Conservation (phyloP, 1,140 invertebrate genomes). For the Agrypnia vestita region DNA sequence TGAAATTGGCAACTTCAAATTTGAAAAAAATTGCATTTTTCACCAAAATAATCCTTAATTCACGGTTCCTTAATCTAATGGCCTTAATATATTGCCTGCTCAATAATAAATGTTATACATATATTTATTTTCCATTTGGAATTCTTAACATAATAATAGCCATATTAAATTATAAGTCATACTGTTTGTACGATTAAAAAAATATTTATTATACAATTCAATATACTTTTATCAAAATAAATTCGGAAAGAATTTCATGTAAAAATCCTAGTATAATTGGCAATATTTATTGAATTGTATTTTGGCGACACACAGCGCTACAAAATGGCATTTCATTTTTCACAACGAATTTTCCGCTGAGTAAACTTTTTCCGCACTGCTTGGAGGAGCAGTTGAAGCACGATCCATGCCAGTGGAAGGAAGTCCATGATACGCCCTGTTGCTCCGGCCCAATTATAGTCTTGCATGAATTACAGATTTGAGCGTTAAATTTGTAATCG, state of each 20-base stretch:
- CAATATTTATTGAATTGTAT: conserved; percentile 49
- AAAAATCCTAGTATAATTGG: neutral
- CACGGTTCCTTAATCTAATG: too few species aligned
- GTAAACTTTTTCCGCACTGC: conserved; percentile 81
- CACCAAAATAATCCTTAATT: too few species aligned
- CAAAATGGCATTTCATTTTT: conserved; percentile 82
- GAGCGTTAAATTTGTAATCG: conserved; percentile 84
- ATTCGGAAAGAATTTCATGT: conserved; percentile 10
- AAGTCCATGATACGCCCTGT: conserved; percentile 82
- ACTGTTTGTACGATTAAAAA: too few species aligned
- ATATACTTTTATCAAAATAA: neutral
- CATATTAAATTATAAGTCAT: too few species aligned
- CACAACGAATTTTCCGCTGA: conserved; percentile 79
- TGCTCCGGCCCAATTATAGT: conserved; percentile 83
- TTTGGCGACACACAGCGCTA: conserved; percentile 74
- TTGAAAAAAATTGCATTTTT: too few species aligned
- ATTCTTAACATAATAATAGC: too few species aligned
- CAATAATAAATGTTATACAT: too few species aligned
- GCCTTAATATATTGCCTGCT: too few species aligned
- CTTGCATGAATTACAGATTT: conserved; percentile 82
- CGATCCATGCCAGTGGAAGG: conserved; percentile 85
- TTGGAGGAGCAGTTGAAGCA: conserved; percentile 84
- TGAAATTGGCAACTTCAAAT: too few species aligned
- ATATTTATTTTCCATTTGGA: too few species aligned
- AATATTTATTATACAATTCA: neutral